phyloP scores from a whole-genome alignment of 2,113 vertebrate genomes.

The Capricornis sumatraensis region DNA sequence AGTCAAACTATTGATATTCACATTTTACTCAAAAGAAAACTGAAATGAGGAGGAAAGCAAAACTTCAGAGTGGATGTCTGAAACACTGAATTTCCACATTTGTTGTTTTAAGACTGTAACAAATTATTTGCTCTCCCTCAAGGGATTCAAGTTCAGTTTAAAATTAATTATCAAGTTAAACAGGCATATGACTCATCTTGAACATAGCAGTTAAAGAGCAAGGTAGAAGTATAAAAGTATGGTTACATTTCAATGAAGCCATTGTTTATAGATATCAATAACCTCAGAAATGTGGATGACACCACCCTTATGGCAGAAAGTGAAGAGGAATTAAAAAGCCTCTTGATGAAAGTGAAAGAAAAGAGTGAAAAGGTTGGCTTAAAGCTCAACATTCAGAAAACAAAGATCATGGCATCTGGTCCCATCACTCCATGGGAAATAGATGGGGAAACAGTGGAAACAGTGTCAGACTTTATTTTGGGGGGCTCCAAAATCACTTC shows the following conservation, averaged over 20 bases:
- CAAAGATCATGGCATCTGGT: no score
- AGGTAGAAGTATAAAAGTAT: neutral
- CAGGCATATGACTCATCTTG: neutral
- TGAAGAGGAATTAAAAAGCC: no score
- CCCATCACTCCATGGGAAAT: no score
- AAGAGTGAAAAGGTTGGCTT: no score
- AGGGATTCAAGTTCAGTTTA: neutral
- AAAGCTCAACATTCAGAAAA: no score
- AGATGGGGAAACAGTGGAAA: no score
- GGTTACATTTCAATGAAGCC: neutral
- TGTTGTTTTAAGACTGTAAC: neutral
- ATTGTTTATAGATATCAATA: neutral
- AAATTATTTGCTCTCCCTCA: neutral
- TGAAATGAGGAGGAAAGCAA: neutral
- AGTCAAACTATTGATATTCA: neutral
- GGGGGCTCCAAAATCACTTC: no score
- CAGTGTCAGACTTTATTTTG: no score
- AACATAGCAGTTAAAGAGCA: neutral
- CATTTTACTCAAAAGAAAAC: neutral
- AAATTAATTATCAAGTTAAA: neutral
- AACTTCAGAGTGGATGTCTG: neutral
- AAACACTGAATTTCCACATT: neutral
- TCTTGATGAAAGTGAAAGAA: no score
- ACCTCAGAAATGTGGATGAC: no score
- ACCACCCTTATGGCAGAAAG: no score